These are phyloP conservation scores for Cinclus mexicanus DNA, from an alignment of 2,113 vertebrate genomes.

Conservation along the genomic window DNA sequence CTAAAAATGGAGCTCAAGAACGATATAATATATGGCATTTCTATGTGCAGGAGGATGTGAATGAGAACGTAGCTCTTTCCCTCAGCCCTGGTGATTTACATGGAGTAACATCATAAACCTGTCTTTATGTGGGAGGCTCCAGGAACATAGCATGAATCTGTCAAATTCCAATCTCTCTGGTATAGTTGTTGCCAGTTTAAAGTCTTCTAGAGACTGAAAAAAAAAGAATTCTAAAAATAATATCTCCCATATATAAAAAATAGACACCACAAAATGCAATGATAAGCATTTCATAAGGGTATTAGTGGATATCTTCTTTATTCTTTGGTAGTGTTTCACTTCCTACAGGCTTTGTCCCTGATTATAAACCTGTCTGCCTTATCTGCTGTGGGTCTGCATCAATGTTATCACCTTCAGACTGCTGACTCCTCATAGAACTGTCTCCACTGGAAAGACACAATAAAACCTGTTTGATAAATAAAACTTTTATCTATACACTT, in stretches of 20 bases:
- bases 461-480: conserved; percentile 24
- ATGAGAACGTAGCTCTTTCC: not conserved
- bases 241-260: not conserved
- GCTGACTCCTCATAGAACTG: not conserved
- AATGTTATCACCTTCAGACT: not conserved
- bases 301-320: not conserved
- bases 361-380: not conserved
- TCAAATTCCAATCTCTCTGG: conserved; percentile 2
- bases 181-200: not conserved
- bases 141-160: not conserved
- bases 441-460: conserved; percentile 18
- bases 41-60: not conserved
- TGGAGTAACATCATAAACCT: conserved; percentile 29
- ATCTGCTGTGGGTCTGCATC: not conserved
- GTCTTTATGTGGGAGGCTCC: not conserved
- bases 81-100: not conserved
- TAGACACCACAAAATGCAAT: not conserved
- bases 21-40: not conserved
- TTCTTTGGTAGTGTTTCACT: not conserved
- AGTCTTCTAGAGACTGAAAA: not conserved
- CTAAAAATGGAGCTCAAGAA: not conserved
- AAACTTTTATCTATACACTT: conserved; percentile 61
- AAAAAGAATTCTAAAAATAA: not conserved
- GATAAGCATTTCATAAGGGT: not conserved
- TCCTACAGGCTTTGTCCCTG: not conserved